Evolutionary conservation across 2,888 invertebrate species (phyloP).

Genomic region (Cynaeus angustus): DNA sequence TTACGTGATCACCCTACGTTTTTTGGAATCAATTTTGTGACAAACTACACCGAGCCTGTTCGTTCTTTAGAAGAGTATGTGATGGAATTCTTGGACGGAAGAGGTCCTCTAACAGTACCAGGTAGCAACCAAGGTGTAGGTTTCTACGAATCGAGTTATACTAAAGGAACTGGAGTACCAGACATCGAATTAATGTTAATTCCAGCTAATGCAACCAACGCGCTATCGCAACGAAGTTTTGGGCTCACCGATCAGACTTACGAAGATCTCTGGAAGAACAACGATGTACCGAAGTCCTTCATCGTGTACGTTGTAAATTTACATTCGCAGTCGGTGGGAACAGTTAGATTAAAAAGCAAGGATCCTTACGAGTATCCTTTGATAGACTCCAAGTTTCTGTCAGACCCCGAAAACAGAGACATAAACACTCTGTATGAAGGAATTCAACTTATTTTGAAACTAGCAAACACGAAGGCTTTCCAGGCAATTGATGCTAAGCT

Average conservation of each 20-base stretch:
- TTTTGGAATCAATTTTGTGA: slow-evolving; percentile 18
- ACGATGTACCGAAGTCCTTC: slow-evolving; percentile 42
- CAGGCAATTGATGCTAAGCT: slow-evolving; percentile 71
- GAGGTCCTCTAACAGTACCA: slow-evolving; percentile 51
- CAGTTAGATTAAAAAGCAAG: slow-evolving; percentile 27
- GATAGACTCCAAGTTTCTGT: slow-evolving; percentile 23
- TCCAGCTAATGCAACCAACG: slow-evolving; percentile 70
- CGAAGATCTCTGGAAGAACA: slow-evolving; percentile 68
- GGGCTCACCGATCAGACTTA: slow-evolving; percentile 59
- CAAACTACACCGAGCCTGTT: slow-evolving; percentile 32
- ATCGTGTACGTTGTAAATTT: slow-evolving; percentile 39
- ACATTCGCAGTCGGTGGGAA: slow-evolving; percentile 28
- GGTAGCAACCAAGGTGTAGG: slow-evolving; percentile 54
- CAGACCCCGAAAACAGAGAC: slow-evolving; percentile 61
- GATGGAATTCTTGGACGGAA: slow-evolving; percentile 53
- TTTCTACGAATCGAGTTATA: slow-evolving; percentile 57
- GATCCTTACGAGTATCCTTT: slow-evolving; percentile 31
- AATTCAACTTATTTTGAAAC: slow-evolving; percentile 65
- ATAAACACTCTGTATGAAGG: slow-evolving; percentile 74
- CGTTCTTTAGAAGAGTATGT: slow-evolving; percentile 37
- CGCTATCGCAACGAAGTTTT: slow-evolving; percentile 54
- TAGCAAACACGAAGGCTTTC: slow-evolving; percentile 73
- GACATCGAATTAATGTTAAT: slow-evolving; percentile 67
- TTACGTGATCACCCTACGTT: slow-evolving; percentile 26
- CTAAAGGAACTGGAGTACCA: slow-evolving; percentile 55